Percentiles rank a stretch among this genome's conserved stretches.
phyloP scores from a whole-genome alignment of 1,140 invertebrate genomes.

The Hetaerina americana region DNA sequence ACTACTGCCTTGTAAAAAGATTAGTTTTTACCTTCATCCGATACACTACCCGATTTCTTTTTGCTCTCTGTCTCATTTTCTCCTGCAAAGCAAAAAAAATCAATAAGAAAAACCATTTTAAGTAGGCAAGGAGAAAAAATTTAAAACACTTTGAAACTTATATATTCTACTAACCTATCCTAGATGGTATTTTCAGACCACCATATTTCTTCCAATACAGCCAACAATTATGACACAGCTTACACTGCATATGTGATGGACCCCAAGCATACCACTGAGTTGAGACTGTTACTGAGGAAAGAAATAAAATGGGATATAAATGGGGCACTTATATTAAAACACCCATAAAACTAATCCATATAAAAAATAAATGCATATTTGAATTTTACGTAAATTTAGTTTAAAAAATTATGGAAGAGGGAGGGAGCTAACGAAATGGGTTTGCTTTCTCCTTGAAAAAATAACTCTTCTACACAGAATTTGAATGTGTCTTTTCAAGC shows the following conservation, averaged over 20 bases:
- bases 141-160: neutral
- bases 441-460: too few relatives aligned
- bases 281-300: slow-evolving; percentile 46
- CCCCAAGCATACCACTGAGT: slow-evolving; percentile 95
- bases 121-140: slow-evolving; percentile 10
- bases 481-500: too few relatives aligned
- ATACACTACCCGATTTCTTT: slow-evolving; percentile 36
- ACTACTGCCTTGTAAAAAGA: neutral
- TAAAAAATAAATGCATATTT: too few relatives aligned
- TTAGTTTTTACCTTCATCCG: slow-evolving; percentile 22
- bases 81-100: slow-evolving; percentile 6
- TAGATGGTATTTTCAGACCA: slow-evolving; percentile 61
- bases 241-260: slow-evolving; percentile 74
- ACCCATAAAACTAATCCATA: too few relatives aligned
- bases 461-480: too few relatives aligned
- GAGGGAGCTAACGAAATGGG: too few relatives aligned
- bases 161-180: slow-evolving; percentile 29
- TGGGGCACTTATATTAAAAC: too few relatives aligned
- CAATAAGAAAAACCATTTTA: neutral
- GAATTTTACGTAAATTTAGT: too few relatives aligned
- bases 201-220: slow-evolving; percentile 98
- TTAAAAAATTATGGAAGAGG: too few relatives aligned
- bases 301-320: too few relatives aligned
- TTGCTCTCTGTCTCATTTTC: slow-evolving; percentile 27
- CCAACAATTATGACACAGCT: slow-evolving; percentile 89